Evolutionary conservation across 1,140 invertebrate species (phyloP), one percentile per base, ranked within the genome.

Genomic region (Trichoplusia ni): DNA sequence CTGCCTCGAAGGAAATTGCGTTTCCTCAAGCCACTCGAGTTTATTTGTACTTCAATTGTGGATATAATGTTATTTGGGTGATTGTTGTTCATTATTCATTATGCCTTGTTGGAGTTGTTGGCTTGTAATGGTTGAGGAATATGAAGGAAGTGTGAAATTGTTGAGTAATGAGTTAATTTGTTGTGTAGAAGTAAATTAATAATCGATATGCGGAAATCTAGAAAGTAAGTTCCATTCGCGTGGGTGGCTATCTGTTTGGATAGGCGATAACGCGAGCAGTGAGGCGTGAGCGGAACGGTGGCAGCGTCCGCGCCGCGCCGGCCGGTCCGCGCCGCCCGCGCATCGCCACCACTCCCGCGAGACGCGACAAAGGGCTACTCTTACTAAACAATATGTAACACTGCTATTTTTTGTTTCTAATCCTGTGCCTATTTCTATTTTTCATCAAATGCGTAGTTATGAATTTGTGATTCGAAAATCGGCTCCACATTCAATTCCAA

Each of bases 1-100:
- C 83, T 88, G 87, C 82, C 76, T 85, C 64, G 33, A 73, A 86
- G 84, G 87, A 86, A 90, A 90, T 89, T 89, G 83, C 73, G 81
- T 89, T 87, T 90, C 83, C 84, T 83, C 81, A 71, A 84, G 75
- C 80, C 71, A 79, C 79, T 83, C 27, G 68, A 72, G 70, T 87
- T 84, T 82, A 86, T 90, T 90, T 89, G 83, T 76, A 74, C 77
- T 73, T 78, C 62, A 54, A 77, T 44, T 83, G 75, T 70, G 72
- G 64, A 58, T 67, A 63, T 63, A 63, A 56, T 40, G 37, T 51
- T 54, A 38, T 58, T 46, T 62, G 47, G 13, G 25, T 63, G 14
- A 35, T 46, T 66, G 33, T 66, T 49, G 14, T 58, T n/a, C n/a
- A n/a, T n/a, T n/a, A 25, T 14, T 35, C 16, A 33, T 53, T 60